Percentiles rank a stretch among this genome's conserved stretches.
Evolutionary conservation across 2,113 vertebrate species (phyloP).

Genomic region (Dasypus novemcinctus): DNA sequence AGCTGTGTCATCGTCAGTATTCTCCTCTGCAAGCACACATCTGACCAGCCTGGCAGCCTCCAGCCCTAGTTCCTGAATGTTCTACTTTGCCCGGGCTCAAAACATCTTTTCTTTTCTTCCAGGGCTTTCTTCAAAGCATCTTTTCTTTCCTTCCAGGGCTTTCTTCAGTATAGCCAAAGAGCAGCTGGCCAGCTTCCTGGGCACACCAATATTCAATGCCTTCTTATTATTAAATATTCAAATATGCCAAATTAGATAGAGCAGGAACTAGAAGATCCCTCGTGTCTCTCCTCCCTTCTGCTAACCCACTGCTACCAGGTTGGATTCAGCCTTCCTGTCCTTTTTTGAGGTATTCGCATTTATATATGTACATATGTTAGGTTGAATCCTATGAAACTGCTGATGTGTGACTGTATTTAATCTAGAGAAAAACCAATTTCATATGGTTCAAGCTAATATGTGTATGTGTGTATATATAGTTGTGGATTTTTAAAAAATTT

Average conservation of each 20-base stretch:
- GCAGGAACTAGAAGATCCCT: too few species aligned
- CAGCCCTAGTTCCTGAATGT: accelerated
- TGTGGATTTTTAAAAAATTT: background rate
- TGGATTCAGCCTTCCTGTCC: background rate
- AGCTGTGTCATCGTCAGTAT: accelerated
- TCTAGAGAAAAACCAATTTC: background rate
- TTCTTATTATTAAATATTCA: background rate
- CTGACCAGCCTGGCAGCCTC: accelerated
- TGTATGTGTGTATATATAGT: background rate
- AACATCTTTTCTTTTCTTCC: background rate
- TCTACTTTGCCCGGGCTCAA: background rate
- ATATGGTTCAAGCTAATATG: background rate
- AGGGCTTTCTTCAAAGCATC: background rate
- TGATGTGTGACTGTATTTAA: background rate
- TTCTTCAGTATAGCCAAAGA: background rate
- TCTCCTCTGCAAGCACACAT: background rate
- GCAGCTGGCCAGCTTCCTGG: background rate
- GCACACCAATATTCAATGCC: background rate
- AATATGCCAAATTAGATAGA: background rate
- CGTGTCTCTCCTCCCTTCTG: background rate
- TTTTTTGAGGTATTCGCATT: background rate
- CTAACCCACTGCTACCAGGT: accelerated
- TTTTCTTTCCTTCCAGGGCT: too few species aligned
- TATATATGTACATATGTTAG: background rate
- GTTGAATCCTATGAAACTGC: background rate